phyloP scores from a whole-genome alignment of 2,797 vertebrate species.

The Enteromius thamalakanensis region DNA sequence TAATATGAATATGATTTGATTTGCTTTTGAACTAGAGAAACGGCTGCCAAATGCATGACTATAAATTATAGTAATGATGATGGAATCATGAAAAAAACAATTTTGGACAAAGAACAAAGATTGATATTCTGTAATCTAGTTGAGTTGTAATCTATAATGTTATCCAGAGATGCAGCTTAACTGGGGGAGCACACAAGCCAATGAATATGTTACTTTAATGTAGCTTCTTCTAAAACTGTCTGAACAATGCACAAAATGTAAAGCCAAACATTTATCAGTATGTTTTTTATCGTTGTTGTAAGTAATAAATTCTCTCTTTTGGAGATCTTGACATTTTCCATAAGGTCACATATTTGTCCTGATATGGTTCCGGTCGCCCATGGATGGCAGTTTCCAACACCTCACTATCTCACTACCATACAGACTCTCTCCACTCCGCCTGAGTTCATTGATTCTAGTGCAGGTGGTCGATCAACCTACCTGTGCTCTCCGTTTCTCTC shows the following conservation, averaged over 20 bases:
- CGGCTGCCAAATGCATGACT: not conserved
- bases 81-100: not conserved
- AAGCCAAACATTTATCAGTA: not conserved
- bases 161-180: not conserved
- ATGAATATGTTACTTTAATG: not conserved
- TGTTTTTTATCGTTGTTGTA: not conserved
- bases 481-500: slow-evolving; percentile 16
- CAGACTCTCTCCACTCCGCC: slow-evolving; percentile 11
- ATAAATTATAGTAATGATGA: not conserved
- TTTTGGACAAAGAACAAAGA: not conserved
- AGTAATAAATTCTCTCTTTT: not conserved
- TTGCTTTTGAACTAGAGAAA: no score
- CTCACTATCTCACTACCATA: slow-evolving; percentile 9
- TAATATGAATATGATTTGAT: no score
- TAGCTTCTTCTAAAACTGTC: not conserved
- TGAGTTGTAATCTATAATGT: slow-evolving; percentile 8
- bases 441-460: slow-evolving; percentile 45
- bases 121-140: not conserved
- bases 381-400: slow-evolving; percentile 3
- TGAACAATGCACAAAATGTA: not conserved
- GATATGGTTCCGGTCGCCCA: not conserved
- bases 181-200: not conserved
- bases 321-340: not conserved
- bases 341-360: slow-evolving; percentile 7
- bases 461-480: slow-evolving; percentile 43